Conservation (phyloP, 2,113 vertebrate genomes). For the Heptranchias perlo region DNA sequence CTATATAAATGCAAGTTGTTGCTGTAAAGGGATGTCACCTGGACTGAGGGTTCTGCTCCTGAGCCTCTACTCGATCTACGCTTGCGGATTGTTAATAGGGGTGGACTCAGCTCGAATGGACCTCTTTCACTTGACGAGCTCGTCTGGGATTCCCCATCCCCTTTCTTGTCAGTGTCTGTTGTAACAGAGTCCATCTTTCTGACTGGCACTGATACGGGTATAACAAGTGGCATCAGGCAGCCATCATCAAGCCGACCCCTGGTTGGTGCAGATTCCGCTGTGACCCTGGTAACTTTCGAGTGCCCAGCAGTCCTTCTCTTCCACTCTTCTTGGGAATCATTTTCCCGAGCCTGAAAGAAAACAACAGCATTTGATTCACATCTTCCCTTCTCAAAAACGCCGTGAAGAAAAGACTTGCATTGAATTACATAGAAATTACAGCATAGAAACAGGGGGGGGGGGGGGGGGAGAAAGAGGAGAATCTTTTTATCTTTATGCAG, state of each 20-base stretch:
- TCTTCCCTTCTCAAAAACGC: conserved; percentile 19
- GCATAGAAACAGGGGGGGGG: not conserved
- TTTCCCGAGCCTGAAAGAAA: conserved; percentile 49
- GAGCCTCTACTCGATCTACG: conserved; percentile 76
- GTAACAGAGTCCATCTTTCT: conserved; percentile 62
- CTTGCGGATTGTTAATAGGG: conserved; percentile 82
- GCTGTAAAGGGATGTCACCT: conserved; percentile 58
- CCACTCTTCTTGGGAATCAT: conserved; percentile 55
- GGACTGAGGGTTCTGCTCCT: conserved; percentile 63
- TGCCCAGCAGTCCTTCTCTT: conserved; percentile 45
- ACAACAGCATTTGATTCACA: not conserved
- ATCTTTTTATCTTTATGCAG: not conserved
- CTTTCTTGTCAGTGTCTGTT: conserved; percentile 59
- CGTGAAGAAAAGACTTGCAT: not conserved
- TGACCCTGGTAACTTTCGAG: conserved; percentile 57
- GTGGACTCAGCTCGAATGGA: conserved; percentile 71
- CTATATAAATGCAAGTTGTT: too few relatives aligned
- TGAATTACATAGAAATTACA: not conserved
- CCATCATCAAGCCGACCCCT: conserved; percentile 74
- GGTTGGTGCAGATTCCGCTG: conserved; percentile 50
- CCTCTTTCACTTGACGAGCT: conserved; percentile 56
- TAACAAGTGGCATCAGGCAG: conserved; percentile 79
- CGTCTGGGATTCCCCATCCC: conserved; percentile 57
- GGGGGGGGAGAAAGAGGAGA: not conserved
- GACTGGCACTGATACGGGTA: conserved; percentile 94